Evolutionary conservation across 2,888 invertebrate genomes (phyloP).

Genomic region (Cephus rjabovi): DNA sequence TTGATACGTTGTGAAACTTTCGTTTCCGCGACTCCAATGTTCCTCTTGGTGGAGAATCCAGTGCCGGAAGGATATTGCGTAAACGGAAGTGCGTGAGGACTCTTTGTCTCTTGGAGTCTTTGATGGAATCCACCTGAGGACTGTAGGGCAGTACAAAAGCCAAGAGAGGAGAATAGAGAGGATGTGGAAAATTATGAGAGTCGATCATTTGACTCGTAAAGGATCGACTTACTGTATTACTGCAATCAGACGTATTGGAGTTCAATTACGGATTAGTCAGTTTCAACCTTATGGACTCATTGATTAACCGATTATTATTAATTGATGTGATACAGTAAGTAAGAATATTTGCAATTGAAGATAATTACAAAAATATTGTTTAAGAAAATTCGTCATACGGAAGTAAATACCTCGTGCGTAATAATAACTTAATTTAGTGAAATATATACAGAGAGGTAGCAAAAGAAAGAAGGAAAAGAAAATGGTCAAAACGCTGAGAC

Average conservation of each 20-base stretch:
- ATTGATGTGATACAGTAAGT: no score
- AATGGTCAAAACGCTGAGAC: not conserved
- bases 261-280: conserved; percentile 15
- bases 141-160: conserved; percentile 35
- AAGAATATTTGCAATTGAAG: no score
- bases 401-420: not conserved
- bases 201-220: not conserved
- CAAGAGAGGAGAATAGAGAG: conserved; percentile 46
- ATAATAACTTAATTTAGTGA: not conserved
- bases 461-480: not conserved
- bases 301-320: no score
- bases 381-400: not conserved
- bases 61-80: conserved; percentile 62
- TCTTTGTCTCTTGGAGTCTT: conserved; percentile 49
- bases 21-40: not conserved
- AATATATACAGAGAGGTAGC: not conserved
- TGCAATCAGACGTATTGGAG: not conserved
- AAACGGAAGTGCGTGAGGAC: conserved; percentile 58
- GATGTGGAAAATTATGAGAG: conserved; percentile 52
- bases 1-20: not conserved
- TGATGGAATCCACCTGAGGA: conserved; percentile 56
- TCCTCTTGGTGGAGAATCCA: not conserved
- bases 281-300: not conserved
- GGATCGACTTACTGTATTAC: conserved; percentile 23
- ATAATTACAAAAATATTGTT: not conserved